Percentiles rank a stretch among this genome's conserved stretches.
Conservation (phyloP, 2,888 invertebrate species). For the Neoaliturus tenellus region DNA sequence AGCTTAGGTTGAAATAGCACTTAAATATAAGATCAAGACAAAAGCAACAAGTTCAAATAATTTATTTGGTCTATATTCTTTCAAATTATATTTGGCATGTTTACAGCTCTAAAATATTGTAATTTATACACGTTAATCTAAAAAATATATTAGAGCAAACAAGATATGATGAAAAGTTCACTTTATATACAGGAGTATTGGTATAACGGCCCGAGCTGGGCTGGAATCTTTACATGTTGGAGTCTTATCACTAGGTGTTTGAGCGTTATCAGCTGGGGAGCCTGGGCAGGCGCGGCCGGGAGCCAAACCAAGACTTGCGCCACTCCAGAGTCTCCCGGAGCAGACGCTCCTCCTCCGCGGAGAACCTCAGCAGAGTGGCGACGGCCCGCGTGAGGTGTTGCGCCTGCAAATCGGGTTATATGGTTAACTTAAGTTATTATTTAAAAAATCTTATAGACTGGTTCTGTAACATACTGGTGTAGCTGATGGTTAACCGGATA, state of each 20-base stretch:
- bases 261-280: constrained; percentile 75
- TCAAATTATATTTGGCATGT: not conserved
- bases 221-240: not conserved
- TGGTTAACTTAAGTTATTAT: too few relatives aligned
- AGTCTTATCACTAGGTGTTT: not conserved
- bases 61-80: not conserved
- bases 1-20: too few relatives aligned
- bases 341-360: constrained; percentile 90
- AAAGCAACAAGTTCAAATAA: not conserved
- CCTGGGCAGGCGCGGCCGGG: constrained; percentile 73
- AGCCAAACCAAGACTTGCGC: constrained; percentile 85
- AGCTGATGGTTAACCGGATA: too few relatives aligned
- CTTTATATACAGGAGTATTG: not conserved
- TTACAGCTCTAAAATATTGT: not conserved
- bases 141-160: not conserved
- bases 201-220: not conserved
- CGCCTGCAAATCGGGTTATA: constrained; percentile 78
- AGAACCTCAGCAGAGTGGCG: constrained; percentile 87
- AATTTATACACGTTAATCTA: not conserved
- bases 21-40: too few relatives aligned
- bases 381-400: constrained; percentile 93
- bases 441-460: too few relatives aligned
- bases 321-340: constrained; percentile 87
- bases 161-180: not conserved
- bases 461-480: too few relatives aligned